A percentile compares a stretch with the other conserved stretches of the same genome.
These are phyloP conservation scores for Drosophila affinis DNA, from an alignment of 2,888 invertebrate genomes.

Conservation along the genomic window DNA sequence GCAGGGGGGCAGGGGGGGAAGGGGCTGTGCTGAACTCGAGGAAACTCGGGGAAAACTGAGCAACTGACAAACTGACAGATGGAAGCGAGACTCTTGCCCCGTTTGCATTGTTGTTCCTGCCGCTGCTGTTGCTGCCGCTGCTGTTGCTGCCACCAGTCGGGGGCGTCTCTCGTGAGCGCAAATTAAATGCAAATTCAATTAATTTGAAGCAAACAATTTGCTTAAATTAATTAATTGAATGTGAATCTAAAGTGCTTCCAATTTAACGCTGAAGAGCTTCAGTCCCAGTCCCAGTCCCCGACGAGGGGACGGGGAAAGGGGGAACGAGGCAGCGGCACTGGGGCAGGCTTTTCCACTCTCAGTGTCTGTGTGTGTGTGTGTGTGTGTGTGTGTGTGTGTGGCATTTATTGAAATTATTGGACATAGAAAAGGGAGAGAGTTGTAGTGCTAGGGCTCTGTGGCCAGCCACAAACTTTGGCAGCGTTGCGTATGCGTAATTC, in stretches of 20 bases:
- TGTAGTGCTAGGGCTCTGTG: constrained; percentile 34
- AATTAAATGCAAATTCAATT: constrained; percentile 82
- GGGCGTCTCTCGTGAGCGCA: constrained; percentile 67
- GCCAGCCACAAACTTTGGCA: constrained; percentile 70
- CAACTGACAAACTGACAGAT: constrained; percentile 35
- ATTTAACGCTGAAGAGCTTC: constrained; percentile 64
- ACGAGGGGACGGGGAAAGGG: constrained; percentile 5
- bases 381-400: constrained; percentile 49
- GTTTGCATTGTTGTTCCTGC: constrained; percentile 15
- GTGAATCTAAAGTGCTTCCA: constrained; percentile 78
- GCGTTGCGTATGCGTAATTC: constrained; percentile 74
- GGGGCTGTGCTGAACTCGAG: neutral
- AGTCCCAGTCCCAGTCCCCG: neutral
- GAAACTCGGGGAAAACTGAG: constrained; percentile 12
- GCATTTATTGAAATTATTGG: constrained; percentile 76
- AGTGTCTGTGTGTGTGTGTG: constrained; percentile 7
- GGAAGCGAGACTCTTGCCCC: constrained; percentile 7
- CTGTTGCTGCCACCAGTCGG: constrained; percentile 23
- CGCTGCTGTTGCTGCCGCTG: constrained; percentile 10
- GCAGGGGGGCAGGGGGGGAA: no score
- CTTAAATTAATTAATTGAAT: constrained; percentile 83
- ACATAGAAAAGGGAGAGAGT: constrained; percentile 30
- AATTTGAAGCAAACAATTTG: constrained; percentile 82
- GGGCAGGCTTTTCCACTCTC: neutral
- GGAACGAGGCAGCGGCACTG: constrained; percentile 7